phyloP scores from a whole-genome alignment of 2,797 vertebrate genomes.

The Acrocephalus scirpaceus region DNA sequence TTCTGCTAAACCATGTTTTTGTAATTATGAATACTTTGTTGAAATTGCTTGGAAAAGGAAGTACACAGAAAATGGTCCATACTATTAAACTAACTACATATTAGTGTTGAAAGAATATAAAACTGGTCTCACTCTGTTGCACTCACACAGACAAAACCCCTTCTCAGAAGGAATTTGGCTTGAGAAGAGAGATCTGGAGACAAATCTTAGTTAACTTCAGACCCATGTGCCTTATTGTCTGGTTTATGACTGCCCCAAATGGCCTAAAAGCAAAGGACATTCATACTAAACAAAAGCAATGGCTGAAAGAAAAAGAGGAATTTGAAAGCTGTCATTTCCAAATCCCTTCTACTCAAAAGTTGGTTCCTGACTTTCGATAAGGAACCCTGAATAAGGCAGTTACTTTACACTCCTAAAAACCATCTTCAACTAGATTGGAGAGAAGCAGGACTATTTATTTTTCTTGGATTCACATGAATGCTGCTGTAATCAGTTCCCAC shows the following conservation, averaged over 20 bases:
- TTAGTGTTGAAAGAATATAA: neutral
- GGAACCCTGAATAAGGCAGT: neutral
- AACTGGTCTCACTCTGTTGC: neutral
- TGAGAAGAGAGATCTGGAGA: neutral
- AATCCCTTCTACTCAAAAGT: neutral
- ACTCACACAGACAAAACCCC: slow-evolving; percentile 5
- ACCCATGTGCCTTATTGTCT: slow-evolving; percentile 28
- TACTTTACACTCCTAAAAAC: neutral
- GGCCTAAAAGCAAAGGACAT: slow-evolving; percentile 49
- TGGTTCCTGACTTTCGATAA: neutral
- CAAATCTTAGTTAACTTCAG: slow-evolving; percentile 7
- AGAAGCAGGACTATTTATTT: neutral
- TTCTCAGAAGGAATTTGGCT: slow-evolving; percentile 34
- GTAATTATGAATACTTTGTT: slow-evolving; percentile 49
- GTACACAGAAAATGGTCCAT: neutral
- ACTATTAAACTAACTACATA: slow-evolving; percentile 19
- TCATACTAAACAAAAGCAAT: slow-evolving; percentile 42
- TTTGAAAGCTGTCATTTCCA: slow-evolving; percentile 9
- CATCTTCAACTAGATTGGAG: neutral
- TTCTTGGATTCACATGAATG: neutral
- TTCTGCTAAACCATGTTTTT: slow-evolving; percentile 50
- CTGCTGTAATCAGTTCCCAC: neutral
- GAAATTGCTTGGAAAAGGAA: slow-evolving; percentile 53
- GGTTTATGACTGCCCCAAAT: slow-evolving; percentile 43
- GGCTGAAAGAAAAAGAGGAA: slow-evolving; percentile 29